Evolutionary conservation across 2,888 invertebrate species (phyloP), one percentile per base, ranked within the genome.

Genomic region (Nymphalis polychloros): DNA sequence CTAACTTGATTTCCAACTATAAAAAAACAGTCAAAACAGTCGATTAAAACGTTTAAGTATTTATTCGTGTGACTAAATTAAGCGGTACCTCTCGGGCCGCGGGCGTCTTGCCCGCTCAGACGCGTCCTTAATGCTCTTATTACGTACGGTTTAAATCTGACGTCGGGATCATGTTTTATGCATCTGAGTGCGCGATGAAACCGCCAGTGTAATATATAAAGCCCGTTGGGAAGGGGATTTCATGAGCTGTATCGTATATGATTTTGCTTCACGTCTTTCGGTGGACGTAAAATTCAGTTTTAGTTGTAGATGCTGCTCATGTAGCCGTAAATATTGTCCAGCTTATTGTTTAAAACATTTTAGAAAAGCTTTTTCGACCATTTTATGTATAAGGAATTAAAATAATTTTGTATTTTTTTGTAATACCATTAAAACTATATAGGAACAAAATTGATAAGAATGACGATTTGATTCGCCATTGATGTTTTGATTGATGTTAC

Each of bases 111-210:
- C 73, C 76, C 81, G 80, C 79, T 78, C 79, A 81, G 80, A 81
- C 80, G 79, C 82, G 82, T 79, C 82, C 81, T 84, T 89, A 88
- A 90, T 91, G 88, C 84, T 90, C 88, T 91, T 92, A 92, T 92
- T 91, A 90, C 90, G 84, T 85, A 84, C 86, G 88, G 90, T 89
- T 92, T 91, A 91, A 91, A 91, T 91, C 92, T 90, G 89, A 90
- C 89, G 89, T 81, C 77, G 82, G 85, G 86, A 88, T 91, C 92
- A 92, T 91, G 92, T 91, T 90, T 92, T 90, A 92, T 92, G 91
- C 91, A 92, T 92, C 87, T 85, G 81, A 86, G 88, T 86, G 85
- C 84, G 86, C 89, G 89, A 86, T 86, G 89, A 88, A 87, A 89
- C 89, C 86, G 85, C 88, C 80, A 83, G 83, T 84, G 85, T 87